These are phyloP conservation scores for Aradophagus sp. DNA, from an alignment of 1,140 invertebrate genomes.

Conservation along the genomic window DNA sequence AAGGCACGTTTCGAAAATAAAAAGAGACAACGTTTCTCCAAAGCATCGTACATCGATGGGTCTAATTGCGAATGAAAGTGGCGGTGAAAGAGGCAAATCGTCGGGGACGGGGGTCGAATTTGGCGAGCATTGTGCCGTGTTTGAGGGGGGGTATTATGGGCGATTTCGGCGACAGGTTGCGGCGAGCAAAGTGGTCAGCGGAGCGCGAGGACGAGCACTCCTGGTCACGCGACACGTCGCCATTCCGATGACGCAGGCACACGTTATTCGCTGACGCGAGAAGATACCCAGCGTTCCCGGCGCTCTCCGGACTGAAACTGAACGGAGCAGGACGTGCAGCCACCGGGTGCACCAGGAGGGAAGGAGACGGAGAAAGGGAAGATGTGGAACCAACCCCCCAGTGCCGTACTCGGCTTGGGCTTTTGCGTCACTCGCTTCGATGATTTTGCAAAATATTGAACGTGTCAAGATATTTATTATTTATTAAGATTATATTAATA, in stretches of 20 bases:
- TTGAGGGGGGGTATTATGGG: too few species aligned
- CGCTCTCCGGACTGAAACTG: slow-evolving; percentile 68
- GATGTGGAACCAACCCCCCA: slow-evolving; percentile 52
- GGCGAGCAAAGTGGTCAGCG: slow-evolving; percentile 1
- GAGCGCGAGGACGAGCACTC: slow-evolving; percentile 46
- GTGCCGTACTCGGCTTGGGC: slow-evolving; percentile 36
- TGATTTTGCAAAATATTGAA: too few species aligned
- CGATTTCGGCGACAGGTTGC: background rate
- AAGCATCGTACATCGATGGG: too few species aligned
- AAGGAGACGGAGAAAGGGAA: slow-evolving; percentile 58
- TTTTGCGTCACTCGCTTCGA: too few species aligned
- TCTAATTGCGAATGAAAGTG: too few species aligned
- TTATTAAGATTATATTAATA: too few species aligned
- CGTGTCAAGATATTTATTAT: too few species aligned
- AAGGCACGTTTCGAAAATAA: too few species aligned
- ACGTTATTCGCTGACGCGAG: slow-evolving; percentile 26
- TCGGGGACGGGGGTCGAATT: too few species aligned
- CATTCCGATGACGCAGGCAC: slow-evolving; percentile 51
- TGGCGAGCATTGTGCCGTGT: too few species aligned
- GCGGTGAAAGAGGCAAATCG: too few species aligned
- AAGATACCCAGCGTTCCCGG: slow-evolving; percentile 58
- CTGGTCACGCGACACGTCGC: slow-evolving; percentile 62
- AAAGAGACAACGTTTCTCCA: too few species aligned
- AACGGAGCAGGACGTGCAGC: slow-evolving; percentile 60
- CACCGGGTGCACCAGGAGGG: slow-evolving; percentile 50